Percentiles rank a stretch among this genome's conserved stretches.
phyloP scores from a whole-genome alignment of 1,140 invertebrate species.

The Spodoptera frugiperda region DNA sequence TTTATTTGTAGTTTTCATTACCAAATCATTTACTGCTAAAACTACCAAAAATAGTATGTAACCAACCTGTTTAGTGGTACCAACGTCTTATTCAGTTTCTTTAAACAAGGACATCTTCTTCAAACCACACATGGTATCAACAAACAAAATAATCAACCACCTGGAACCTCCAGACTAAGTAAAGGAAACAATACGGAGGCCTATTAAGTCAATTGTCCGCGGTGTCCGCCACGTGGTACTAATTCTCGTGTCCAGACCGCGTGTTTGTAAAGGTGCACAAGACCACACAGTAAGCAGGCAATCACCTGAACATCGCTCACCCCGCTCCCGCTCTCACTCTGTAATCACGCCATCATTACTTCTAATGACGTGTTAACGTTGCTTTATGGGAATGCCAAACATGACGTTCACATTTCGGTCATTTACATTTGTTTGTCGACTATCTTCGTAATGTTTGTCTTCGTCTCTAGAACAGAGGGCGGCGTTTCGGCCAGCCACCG shows the following conservation, averaged over 20 bases:
- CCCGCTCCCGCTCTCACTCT: constrained; percentile 73
- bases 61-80: too few relatives aligned
- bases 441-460: constrained; percentile 81
- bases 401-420: constrained; percentile 86
- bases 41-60: too few relatives aligned
- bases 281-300: constrained; percentile 83
- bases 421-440: constrained; percentile 86
- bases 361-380: constrained; percentile 86
- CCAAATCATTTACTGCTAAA: too few relatives aligned
- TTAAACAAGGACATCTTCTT: constrained; percentile 18
- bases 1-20: too few relatives aligned
- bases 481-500: constrained; percentile 78
- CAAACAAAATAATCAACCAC: constrained; percentile 36
- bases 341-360: constrained; percentile 85
- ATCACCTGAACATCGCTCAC: constrained; percentile 76
- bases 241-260: constrained; percentile 62
- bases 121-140: constrained; percentile 26
- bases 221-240: constrained; percentile 67
- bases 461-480: constrained; percentile 84
- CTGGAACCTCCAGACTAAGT: constrained; percentile 18
- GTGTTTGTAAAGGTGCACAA: constrained; percentile 77
- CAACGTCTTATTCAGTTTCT: too few relatives aligned
- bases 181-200: constrained; percentile 37
- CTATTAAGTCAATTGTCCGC: constrained; percentile 51
- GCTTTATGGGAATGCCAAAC: constrained; percentile 86